Evolutionary conservation across 2,888 invertebrate genomes (phyloP).

Genomic region (Coecobrya sp.): DNA sequence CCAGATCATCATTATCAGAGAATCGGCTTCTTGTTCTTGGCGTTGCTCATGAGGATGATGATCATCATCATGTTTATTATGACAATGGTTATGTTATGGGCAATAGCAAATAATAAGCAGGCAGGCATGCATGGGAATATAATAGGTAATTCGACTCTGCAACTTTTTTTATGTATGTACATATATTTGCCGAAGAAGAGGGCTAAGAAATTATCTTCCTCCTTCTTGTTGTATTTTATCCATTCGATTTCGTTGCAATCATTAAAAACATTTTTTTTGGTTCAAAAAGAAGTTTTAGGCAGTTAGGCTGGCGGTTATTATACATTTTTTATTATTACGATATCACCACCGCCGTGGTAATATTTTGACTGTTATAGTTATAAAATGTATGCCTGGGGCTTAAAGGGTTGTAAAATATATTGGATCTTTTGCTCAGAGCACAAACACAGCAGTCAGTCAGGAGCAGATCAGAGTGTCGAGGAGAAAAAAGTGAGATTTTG

Average conservation of each 20-base stretch:
- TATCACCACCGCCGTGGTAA: not conserved
- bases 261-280: slow-evolving; percentile 25
- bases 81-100: slow-evolving; percentile 34
- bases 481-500: slow-evolving; percentile 77
- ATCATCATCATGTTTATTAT: not conserved
- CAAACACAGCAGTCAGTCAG: not conserved
- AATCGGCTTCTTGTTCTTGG: slow-evolving; percentile 48
- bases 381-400: slow-evolving; percentile 2
- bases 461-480: slow-evolving; percentile 30
- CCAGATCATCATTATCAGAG: slow-evolving; percentile 68
- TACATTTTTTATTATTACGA: slow-evolving; percentile 45
- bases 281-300: slow-evolving; percentile 43
- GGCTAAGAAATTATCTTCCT: not conserved
- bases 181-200: slow-evolving; percentile 32
- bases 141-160: slow-evolving; percentile 44
- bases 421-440: not conserved
- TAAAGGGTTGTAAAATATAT: not conserved
- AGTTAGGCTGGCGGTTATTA: slow-evolving; percentile 35
- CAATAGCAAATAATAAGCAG: slow-evolving; percentile 51
- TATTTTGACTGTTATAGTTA: slow-evolving; percentile 29
- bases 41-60: not conserved
- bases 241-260: not conserved
- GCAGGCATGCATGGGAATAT: not conserved
- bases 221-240: not conserved
- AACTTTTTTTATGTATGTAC: slow-evolving; percentile 34